Percentiles rank a stretch among this genome's conserved stretches.
phyloP scores from a whole-genome alignment of 2,888 invertebrate genomes.

The Chelonus formosanus region DNA sequence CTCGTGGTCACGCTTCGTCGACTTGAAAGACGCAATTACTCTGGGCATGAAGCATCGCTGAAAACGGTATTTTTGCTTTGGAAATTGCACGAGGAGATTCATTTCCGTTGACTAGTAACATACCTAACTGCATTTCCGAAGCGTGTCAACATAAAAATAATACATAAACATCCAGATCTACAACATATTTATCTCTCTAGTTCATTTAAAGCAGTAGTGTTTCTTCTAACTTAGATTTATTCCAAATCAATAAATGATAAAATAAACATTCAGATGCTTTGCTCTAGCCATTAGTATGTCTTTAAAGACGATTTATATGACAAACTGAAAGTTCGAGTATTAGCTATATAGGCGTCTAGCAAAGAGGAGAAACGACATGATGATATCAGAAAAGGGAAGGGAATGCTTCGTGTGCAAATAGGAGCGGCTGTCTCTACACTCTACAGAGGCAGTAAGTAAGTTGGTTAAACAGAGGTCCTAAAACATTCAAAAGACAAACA shows the following conservation, averaged over 20 bases:
- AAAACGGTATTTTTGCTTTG: background rate
- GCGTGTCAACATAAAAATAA: no score
- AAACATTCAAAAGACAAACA: constrained; percentile 65
- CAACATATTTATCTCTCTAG: no score
- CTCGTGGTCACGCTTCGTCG: constrained; percentile 48
- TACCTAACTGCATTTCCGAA: no score
- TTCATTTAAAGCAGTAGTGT: no score
- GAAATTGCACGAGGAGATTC: no score
- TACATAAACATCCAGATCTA: no score
- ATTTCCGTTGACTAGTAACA: no score
- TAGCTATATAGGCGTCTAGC: background rate
- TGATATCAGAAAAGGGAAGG: no score
- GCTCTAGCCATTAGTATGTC: background rate
- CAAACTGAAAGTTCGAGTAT: background rate
- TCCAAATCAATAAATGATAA: no score
- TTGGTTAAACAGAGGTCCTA: constrained; percentile 62
- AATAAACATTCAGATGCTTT: background rate
- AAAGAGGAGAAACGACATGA: no score
- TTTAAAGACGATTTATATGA: background rate
- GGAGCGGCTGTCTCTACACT: constrained; percentile 33
- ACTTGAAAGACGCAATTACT: constrained; percentile 38
- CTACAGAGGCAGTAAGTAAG: constrained; percentile 62
- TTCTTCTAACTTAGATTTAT: no score
- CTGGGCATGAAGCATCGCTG: constrained; percentile 18
- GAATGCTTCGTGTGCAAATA: constrained; percentile 37